Conservation (phyloP, 2,797 vertebrate genomes). For the Mastacembelus armatus region DNA sequence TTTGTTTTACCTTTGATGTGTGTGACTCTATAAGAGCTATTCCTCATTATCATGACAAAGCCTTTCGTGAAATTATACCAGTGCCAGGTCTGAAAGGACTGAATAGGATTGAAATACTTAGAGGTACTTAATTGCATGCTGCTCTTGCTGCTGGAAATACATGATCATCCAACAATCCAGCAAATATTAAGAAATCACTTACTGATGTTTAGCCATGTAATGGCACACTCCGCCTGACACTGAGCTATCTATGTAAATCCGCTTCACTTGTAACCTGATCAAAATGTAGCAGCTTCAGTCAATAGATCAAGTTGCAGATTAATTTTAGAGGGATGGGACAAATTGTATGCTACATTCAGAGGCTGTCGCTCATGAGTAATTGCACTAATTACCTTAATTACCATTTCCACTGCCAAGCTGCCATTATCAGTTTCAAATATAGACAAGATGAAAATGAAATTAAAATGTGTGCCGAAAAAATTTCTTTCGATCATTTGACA, state of each 20-base stretch:
- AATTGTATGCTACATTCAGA: constrained; percentile 30
- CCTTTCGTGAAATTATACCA: constrained; percentile 11
- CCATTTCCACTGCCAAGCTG: constrained; percentile 38
- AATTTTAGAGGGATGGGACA: constrained; percentile 28
- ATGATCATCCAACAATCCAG: constrained; percentile 13
- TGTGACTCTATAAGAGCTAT: constrained; percentile 22
- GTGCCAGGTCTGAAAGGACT: constrained; percentile 22
- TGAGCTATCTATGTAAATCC: constrained; percentile 20
- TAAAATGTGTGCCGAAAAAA: constrained; percentile 47
- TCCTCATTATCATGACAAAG: constrained; percentile 7
- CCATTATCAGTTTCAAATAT: constrained; percentile 38
- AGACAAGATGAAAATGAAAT: constrained; percentile 37
- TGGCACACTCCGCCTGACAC: constrained; percentile 15
- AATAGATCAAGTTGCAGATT: constrained; percentile 43
- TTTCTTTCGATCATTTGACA: constrained; percentile 21
- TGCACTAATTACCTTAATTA: constrained; percentile 59
- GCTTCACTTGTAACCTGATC: constrained; percentile 40
- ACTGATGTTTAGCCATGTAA: constrained; percentile 14
- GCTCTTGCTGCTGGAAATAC: constrained; percentile 12
- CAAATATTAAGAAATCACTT: constrained; percentile 25
- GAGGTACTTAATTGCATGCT: not conserved
- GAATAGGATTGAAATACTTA: not conserved
- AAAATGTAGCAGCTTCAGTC: constrained; percentile 30
- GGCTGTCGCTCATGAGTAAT: constrained; percentile 37
- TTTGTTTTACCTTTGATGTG: constrained; percentile 44